Base-by-base conservation (phyloP, 2,113 vertebrate species). In the Benitochromis conjunctus region DNA sequence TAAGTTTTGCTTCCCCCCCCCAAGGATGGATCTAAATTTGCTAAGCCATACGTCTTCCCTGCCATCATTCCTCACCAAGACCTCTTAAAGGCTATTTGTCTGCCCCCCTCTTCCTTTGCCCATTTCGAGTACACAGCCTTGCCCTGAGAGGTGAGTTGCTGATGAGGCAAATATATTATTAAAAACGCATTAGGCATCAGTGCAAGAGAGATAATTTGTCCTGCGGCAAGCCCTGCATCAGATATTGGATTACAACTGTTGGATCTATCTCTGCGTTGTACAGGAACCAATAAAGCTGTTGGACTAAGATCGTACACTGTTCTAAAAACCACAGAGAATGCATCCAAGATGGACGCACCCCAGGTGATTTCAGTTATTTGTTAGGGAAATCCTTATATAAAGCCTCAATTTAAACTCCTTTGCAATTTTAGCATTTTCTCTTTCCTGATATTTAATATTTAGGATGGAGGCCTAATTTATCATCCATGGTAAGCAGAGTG, bases 81-180 rank as follows among this genome's bases (percentile, higher is more conserved):
- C 80, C 83, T 86, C 84, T 87, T 91, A 86, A 95, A 92, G 89
- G 89, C 90, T 84, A 58, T 92, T 88, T 86, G 83, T 94, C 89
- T 93, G 88, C 29, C 41, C 60, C 66, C 56, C 69, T 60, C 82
- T 81, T 89, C 64, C 60, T 86, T 58, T 66, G 46, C 48, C 57
- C 88, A 85, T 88, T 92, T 81, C 82, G 85, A 89, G 89, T 74
- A 82, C 19, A 85, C 85, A 81, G 43, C 76, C 86, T 78, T 76
- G 71, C 79, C 24, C 85, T 83, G 80, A 86, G 80, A 91, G 84
- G 83, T 89, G 86, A 91, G 88, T 86, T 91, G 94, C 94, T 94
- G 94, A 96, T 92, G 88, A 90, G 87, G 94, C 90, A 34, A 89
- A 93, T 94, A 69, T 94, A 85, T 95, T 95, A 95, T 94, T 94